These are phyloP conservation scores for Panorpa germanica DNA, from an alignment of 2,888 invertebrate species.

Conservation along the genomic window DNA sequence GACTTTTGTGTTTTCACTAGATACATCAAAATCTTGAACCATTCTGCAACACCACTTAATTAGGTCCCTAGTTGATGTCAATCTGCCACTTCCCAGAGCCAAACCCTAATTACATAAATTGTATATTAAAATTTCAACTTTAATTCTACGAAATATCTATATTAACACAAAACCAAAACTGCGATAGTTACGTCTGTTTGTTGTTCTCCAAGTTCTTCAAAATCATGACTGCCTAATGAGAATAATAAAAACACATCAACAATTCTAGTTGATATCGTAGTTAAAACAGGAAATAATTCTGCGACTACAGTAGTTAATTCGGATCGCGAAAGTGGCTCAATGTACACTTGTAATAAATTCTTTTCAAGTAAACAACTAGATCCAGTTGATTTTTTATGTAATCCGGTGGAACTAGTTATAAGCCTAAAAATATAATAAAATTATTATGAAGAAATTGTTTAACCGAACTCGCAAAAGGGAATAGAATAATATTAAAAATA, in stretches of 20 bases:
- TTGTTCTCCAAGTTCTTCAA: no score
- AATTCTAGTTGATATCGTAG: slow-evolving; percentile 55
- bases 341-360: slow-evolving; percentile 60
- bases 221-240: slow-evolving; percentile 50
- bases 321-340: slow-evolving; percentile 54
- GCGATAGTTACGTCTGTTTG: no score
- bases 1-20: slow-evolving; percentile 44
- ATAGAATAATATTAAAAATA: slow-evolving; percentile 7
- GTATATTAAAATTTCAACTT: no score
- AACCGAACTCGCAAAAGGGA: no score
- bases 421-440: slow-evolving; percentile 27
- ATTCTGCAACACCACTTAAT: slow-evolving; percentile 81
- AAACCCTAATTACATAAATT: no score
- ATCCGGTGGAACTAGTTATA: slow-evolving; percentile 35
- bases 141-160: no score
- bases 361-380: slow-evolving; percentile 57
- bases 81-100: slow-evolving; percentile 31
- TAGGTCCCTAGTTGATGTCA: slow-evolving; percentile 71
- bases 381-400: slow-evolving; percentile 38
- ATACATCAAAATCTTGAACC: slow-evolving; percentile 49
- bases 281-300: slow-evolving; percentile 44
- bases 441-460: slow-evolving; percentile 4
- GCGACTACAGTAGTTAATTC: slow-evolving; percentile 60
- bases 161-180: no score
- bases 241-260: slow-evolving; percentile 71